Percentiles rank a stretch among this genome's conserved stretches.
phyloP scores from a whole-genome alignment of 2,797 vertebrate genomes.

The Sebastes hopkinsi region DNA sequence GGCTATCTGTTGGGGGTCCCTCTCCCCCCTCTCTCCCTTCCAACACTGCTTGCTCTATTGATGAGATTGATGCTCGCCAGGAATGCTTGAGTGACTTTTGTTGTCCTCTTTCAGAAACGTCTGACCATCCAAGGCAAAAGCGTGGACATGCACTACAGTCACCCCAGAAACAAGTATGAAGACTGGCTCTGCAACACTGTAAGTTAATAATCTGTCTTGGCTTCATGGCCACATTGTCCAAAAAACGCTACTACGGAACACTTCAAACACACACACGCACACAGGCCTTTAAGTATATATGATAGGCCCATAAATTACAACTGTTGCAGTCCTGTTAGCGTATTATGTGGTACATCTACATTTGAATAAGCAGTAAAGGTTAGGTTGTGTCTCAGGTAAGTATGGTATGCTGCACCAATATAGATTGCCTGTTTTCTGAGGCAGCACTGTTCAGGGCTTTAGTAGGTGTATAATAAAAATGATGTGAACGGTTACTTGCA shows the following conservation, averaged over 20 bases:
- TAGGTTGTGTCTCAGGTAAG: conserved; percentile 69
- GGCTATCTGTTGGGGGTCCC: conserved; percentile 82
- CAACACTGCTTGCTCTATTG: conserved; percentile 96
- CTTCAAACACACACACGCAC: not conserved
- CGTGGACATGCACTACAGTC: conserved; percentile 99
- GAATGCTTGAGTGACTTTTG: conserved; percentile 82
- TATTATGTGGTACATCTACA: conserved; percentile 22
- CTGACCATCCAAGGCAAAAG: conserved; percentile 96
- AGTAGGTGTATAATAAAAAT: conserved; percentile 84
- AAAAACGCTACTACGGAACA: conserved; percentile 30
- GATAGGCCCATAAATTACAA: conserved; percentile 24
- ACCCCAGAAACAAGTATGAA: conserved; percentile 97
- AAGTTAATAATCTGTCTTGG: conserved; percentile 62
- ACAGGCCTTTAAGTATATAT: not conserved
- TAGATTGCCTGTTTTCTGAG: conserved; percentile 71
- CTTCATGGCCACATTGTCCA: conserved; percentile 13
- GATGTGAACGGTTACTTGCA: conserved; percentile 87
- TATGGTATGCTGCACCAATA: conserved; percentile 65
- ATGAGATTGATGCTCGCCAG: conserved; percentile 68
- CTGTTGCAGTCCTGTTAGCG: conserved; percentile 35
- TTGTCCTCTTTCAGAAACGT: conserved; percentile 94
- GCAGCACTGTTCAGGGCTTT: conserved; percentile 73
- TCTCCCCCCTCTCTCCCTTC: conserved; percentile 84
- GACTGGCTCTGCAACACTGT: conserved; percentile 99
- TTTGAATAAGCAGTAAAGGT: conserved; percentile 47